phyloP scores from a whole-genome alignment of 92 coral and sea anemone species.

The Paragorgia papillata region DNA sequence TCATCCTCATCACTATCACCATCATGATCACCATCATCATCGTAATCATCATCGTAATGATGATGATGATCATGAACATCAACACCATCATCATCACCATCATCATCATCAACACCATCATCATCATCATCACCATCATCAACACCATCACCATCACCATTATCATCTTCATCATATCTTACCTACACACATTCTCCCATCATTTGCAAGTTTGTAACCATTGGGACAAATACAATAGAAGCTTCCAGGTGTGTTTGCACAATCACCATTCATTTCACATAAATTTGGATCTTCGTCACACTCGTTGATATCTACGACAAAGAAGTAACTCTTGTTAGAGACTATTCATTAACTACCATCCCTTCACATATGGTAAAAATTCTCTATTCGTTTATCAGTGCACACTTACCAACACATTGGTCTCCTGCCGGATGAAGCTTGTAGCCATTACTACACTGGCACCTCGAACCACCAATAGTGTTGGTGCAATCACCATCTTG shows the following conservation, averaged over 20 bases:
- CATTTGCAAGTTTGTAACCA: slow-evolving; percentile 73
- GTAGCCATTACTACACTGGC: slow-evolving; percentile 86
- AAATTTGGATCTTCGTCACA: slow-evolving; percentile 87
- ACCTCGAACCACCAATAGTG: slow-evolving; percentile 93
- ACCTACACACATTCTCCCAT: slow-evolving; percentile 84
- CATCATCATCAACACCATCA: no score
- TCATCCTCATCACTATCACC: no score
- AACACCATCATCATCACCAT: no score
- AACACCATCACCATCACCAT: not conserved
- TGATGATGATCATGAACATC: not conserved
- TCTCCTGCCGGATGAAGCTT: slow-evolving; percentile 64
- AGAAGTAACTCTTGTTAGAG: no score
- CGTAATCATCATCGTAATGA: no score
- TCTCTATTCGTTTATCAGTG: no score
- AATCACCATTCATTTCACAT: slow-evolving; percentile 77
- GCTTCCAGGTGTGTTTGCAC: slow-evolving; percentile 87
- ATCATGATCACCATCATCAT: no score
- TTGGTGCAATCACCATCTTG: slow-evolving; percentile 85
- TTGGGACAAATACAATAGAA: slow-evolving; percentile 73
- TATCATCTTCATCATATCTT: slow-evolving; percentile 23
- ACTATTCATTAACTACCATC: no score
- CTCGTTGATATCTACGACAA: slow-evolving; percentile 77
- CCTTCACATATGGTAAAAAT: no score
- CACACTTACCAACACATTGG: slow-evolving; percentile 77
- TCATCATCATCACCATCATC: no score